These are phyloP conservation scores for Agonum fuliginosum DNA, from an alignment of 2,888 invertebrate genomes.

Conservation along the genomic window DNA sequence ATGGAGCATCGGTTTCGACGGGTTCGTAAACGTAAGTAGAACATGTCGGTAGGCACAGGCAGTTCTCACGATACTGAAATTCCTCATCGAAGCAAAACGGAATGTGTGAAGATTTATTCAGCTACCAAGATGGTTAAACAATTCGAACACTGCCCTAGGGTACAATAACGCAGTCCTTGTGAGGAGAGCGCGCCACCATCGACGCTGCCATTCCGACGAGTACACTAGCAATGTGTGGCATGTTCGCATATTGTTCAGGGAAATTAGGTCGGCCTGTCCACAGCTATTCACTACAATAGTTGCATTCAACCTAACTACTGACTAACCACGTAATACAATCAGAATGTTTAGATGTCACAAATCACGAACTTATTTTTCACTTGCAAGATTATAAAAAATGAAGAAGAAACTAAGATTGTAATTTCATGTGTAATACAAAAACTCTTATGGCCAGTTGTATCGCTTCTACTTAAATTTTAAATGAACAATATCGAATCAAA, in stretches of 20 bases:
- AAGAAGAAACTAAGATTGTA: no score
- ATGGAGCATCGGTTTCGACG: neutral
- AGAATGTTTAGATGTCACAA: neutral
- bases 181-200: slow-evolving; percentile 24
- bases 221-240: slow-evolving; percentile 62
- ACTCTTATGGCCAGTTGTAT: no score
- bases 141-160: slow-evolving; percentile 66
- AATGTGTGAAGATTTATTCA: slow-evolving; percentile 65
- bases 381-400: neutral
- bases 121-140: slow-evolving; percentile 65
- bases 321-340: neutral
- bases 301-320: slow-evolving; percentile 38
- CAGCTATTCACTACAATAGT: slow-evolving; percentile 57
- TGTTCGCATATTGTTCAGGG: slow-evolving; percentile 65
- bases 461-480: no score
- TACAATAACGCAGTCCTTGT: slow-evolving; percentile 65
- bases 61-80: slow-evolving; percentile 14
- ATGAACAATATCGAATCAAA: no score
- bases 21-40: neutral
- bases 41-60: neutral
- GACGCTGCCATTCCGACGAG: slow-evolving; percentile 61
- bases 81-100: slow-evolving; percentile 63
- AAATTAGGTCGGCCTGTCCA: slow-evolving; percentile 63
- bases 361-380: neutral
- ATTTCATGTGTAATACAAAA: no score